Evolutionary conservation across 1,140 invertebrate species (phyloP).

Genomic region (Drosophila serrata): DNA sequence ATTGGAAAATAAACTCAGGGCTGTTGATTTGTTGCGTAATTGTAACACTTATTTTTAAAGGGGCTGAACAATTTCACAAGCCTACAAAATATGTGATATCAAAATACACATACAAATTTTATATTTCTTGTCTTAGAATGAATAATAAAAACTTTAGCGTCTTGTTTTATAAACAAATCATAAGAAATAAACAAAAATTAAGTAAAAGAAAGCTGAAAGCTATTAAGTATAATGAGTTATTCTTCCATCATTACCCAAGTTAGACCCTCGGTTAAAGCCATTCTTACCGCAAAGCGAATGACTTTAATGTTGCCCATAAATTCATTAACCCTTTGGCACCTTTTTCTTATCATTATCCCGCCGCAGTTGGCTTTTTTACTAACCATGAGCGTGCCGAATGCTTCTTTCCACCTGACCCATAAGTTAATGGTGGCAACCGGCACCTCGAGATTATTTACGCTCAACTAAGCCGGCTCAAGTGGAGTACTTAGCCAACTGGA

Average conservation of each 20-base stretch:
- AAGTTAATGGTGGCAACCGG: conserved; percentile 16
- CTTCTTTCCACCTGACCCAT: conserved; percentile 41
- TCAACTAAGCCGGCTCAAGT: conserved; percentile 59
- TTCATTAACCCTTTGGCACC: conserved; percentile 38
- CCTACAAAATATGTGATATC: neutral
- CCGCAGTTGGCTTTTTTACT: conserved; percentile 20
- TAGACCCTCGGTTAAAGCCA: neutral
- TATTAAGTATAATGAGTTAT: neutral
- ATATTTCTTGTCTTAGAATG: neutral
- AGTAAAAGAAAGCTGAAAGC: neutral
- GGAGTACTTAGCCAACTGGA: conserved; percentile 33
- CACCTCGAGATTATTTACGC: conserved; percentile 54
- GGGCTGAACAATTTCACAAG: neutral
- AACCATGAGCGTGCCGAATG: conserved; percentile 25
- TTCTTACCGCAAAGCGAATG: conserved; percentile 1
- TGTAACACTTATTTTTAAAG: neutral
- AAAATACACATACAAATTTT: neutral
- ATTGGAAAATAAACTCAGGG: conserved; percentile 22
- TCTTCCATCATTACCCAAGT: neutral
- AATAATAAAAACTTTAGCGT: too few species aligned
- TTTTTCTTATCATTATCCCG: conserved; percentile 13
- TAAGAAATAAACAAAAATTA: neutral
- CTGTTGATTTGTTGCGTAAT: conserved; percentile 11
- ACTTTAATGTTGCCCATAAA: conserved; percentile 13
- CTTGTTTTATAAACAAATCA: neutral